Evolutionary conservation across 2,113 vertebrate genomes (phyloP).

Genomic region (Microcebus ravelobensis): DNA sequence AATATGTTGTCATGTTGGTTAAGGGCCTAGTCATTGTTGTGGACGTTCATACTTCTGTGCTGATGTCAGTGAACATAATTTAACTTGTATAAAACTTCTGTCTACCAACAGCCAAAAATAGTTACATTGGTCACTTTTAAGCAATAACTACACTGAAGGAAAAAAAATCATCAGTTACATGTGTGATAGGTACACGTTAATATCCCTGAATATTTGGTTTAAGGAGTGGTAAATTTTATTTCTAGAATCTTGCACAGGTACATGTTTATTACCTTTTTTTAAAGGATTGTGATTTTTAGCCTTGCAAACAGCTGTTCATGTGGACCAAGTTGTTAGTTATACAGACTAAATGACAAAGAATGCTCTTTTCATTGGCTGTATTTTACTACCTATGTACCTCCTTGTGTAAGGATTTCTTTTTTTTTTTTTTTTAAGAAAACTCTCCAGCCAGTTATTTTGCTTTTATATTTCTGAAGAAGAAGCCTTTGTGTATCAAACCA

Average conservation of each 20-base stretch:
- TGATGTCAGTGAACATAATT: conserved; percentile 71
- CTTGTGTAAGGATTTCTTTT: conserved; percentile 31
- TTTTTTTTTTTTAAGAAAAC: background rate
- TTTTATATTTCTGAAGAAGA: conserved; percentile 62
- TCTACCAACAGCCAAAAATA: conserved; percentile 74
- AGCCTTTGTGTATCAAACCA: conserved; percentile 62
- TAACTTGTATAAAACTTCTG: conserved; percentile 74
- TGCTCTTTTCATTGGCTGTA: background rate
- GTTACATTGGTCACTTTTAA: conserved; percentile 54
- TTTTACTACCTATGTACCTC: conserved; percentile 11
- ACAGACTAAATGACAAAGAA: background rate
- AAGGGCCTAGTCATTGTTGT: conserved; percentile 76
- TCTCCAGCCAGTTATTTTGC: conserved; percentile 31
- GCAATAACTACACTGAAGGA: conserved; percentile 49
- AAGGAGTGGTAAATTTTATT: conserved; percentile 45
- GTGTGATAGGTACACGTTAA: conserved; percentile 38
- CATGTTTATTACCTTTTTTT: conserved; percentile 48
- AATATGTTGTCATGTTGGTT: conserved; percentile 82
- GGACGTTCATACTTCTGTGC: conserved; percentile 75
- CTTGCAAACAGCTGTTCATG: conserved; percentile 12
- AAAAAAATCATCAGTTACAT: conserved; percentile 52
- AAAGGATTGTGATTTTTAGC: conserved; percentile 29
- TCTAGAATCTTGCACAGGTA: conserved; percentile 63
- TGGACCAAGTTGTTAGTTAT: background rate
- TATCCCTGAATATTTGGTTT: conserved; percentile 40